These are phyloP conservation scores for Sminthopsis crassicaudata DNA, from an alignment of 2,113 vertebrate genomes.

Conservation along the genomic window DNA sequence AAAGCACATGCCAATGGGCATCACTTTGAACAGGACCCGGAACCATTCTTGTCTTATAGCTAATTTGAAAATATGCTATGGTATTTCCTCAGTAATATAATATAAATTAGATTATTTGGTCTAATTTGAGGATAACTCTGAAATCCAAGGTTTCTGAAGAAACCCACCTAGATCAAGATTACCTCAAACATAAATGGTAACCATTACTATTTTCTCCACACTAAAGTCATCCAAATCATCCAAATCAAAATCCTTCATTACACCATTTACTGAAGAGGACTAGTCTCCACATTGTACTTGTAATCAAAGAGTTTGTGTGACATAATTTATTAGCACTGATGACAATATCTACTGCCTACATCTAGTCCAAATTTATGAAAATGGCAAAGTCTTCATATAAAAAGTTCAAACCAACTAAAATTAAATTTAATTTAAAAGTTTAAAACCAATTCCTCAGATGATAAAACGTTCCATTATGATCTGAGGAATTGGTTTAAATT, in stretches of 20 bases:
- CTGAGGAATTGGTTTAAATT: constrained; percentile 90
- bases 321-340: constrained; percentile 82
- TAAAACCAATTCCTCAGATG: constrained; percentile 80
- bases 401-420: constrained; percentile 72
- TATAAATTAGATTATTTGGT: background rate
- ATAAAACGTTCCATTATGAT: constrained; percentile 88
- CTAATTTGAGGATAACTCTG: background rate
- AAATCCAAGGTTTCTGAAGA: background rate
- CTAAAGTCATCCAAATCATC: background rate
- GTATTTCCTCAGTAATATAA: fast-evolving
- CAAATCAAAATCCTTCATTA: background rate
- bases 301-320: constrained; percentile 86
- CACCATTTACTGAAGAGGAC: background rate
- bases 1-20: background rate
- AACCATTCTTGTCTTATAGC: background rate
- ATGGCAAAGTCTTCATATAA: constrained; percentile 73
- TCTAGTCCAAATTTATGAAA: constrained; percentile 86
- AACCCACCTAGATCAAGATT: background rate
- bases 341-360: constrained; percentile 85
- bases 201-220: background rate
- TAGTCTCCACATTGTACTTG: constrained; percentile 86
- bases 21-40: fast-evolving
- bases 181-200: background rate
- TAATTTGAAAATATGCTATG: background rate
- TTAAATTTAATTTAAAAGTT: too few species aligned